phyloP scores from a whole-genome alignment of 2,888 invertebrate species.

The Poecilus cupreus region DNA sequence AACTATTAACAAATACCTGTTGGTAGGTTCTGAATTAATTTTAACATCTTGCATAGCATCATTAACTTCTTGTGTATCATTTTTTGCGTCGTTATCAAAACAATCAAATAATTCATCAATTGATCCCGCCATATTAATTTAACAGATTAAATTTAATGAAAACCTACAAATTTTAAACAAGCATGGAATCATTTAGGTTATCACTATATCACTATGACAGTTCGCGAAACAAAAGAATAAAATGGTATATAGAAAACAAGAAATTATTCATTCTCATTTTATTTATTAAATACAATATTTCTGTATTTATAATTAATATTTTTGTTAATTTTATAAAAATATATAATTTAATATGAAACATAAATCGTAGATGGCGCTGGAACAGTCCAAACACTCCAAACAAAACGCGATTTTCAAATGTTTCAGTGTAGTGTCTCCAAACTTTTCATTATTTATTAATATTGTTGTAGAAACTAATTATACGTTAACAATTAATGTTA shows the following conservation, averaged over 20 bases:
- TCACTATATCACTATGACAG: background rate
- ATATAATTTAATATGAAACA: background rate
- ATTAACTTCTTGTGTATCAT: slow-evolving; percentile 60
- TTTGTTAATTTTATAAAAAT: background rate
- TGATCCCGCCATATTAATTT: slow-evolving; percentile 68
- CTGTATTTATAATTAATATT: background rate
- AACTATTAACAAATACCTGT: slow-evolving; percentile 29
- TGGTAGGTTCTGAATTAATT: slow-evolving; percentile 23
- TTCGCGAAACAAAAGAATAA: background rate
- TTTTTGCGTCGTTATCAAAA: slow-evolving; percentile 68
- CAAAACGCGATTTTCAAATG: background rate
- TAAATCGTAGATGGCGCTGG: background rate
- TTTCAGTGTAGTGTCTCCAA: background rate
- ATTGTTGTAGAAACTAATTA: background rate
- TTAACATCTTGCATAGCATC: slow-evolving; percentile 60
- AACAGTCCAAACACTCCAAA: background rate
- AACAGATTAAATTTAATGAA: background rate
- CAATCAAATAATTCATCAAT: slow-evolving; percentile 72
- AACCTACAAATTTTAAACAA: background rate
- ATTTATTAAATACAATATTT: background rate
- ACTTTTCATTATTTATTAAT: background rate
- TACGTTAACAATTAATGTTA: background rate
- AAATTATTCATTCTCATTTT: background rate
- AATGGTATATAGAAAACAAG: background rate
- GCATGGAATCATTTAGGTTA: slow-evolving; percentile 40